phyloP scores from a whole-genome alignment of 30 jellyfish, hydroid and myxozoan species.

The Aurelia aurita region DNA sequence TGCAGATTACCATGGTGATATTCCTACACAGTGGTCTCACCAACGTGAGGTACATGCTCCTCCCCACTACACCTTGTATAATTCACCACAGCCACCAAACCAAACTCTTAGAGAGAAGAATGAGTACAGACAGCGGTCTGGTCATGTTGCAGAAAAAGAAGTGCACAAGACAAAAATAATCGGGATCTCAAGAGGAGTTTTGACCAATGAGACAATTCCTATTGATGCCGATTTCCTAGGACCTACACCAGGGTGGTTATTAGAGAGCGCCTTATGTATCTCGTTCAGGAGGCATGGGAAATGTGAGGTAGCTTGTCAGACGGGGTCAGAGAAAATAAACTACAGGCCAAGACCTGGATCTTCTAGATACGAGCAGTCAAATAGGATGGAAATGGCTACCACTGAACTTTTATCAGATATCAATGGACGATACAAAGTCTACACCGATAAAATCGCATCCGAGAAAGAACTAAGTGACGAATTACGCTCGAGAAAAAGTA shows the following conservation, averaged over 20 bases:
- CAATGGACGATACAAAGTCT: conserved; percentile 31
- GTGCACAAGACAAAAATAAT: conserved; percentile 38
- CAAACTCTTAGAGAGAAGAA: conserved; percentile 26
- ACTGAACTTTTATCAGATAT: conserved; percentile 2
- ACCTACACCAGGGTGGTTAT: conserved; percentile 51
- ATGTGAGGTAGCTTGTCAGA: conserved; percentile 72
- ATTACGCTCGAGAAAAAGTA: not conserved
- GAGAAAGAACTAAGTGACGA: not conserved
- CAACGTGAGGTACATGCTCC: conserved; percentile 2
- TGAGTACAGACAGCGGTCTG: conserved; percentile 10
- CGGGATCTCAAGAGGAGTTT: conserved; percentile 68
- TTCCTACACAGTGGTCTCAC: conserved; percentile 6
- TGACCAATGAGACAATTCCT: conserved; percentile 52
- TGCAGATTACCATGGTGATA: not conserved
- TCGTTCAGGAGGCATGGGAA: conserved; percentile 60
- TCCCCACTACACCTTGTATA: conserved; percentile 6
- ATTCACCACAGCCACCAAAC: conserved; percentile 7
- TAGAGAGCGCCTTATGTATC: conserved; percentile 50
- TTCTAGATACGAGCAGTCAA: conserved; percentile 7
- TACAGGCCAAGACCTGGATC: conserved; percentile 56
- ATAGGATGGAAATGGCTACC: not conserved
- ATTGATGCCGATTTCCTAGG: conserved; percentile 20
- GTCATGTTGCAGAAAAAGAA: conserved; percentile 2
- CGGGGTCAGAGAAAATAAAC: conserved; percentile 34
- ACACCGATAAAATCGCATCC: not conserved